A percentile compares a stretch with the other conserved stretches of the same genome.
Conservation (phyloP, 1,140 invertebrate genomes). For the Pseudoatta argentina region DNA sequence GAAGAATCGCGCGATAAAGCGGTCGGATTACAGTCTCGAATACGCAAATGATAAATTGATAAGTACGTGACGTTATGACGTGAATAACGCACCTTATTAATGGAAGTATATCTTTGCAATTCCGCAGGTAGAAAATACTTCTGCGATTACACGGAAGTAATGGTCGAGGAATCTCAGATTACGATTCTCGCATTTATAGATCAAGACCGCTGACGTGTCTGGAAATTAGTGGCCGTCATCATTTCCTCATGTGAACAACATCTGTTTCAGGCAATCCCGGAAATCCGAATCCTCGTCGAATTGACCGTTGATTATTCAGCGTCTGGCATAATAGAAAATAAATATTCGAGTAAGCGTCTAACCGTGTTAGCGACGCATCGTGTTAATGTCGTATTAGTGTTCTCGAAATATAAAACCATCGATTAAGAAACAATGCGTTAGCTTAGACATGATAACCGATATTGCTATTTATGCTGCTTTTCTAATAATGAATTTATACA, state of each 20-base stretch:
- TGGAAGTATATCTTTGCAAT: conserved; percentile 1
- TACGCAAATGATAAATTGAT: background rate
- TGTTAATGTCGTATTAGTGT: conserved; percentile 49
- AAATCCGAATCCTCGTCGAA: conserved; percentile 64
- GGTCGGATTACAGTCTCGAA: background rate
- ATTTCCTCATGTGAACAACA: conserved; percentile 56
- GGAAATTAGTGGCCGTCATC: conserved; percentile 40
- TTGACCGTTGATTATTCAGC: conserved; percentile 75
- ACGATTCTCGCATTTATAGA: conserved; percentile 30
- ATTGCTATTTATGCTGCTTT: background rate
- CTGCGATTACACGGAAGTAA: background rate
- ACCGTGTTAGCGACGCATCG: conserved; percentile 1
- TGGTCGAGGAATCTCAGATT: background rate
- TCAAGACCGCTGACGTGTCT: conserved; percentile 62
- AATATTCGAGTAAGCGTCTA: conserved; percentile 68
- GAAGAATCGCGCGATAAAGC: conserved; percentile 1
- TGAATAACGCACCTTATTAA: background rate
- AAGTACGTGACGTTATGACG: background rate
- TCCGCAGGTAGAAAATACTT: background rate
- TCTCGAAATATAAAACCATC: conserved; percentile 69
- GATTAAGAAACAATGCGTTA: conserved; percentile 53
- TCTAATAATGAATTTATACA: background rate
- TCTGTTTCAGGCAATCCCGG: conserved; percentile 52
- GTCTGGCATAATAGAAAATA: conserved; percentile 57
- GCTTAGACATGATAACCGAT: background rate